A percentile compares a stretch with the other conserved stretches of the same genome.
phyloP scores from a whole-genome alignment of 2,797 vertebrate species.

The Arnoldichthys spilopterus region DNA sequence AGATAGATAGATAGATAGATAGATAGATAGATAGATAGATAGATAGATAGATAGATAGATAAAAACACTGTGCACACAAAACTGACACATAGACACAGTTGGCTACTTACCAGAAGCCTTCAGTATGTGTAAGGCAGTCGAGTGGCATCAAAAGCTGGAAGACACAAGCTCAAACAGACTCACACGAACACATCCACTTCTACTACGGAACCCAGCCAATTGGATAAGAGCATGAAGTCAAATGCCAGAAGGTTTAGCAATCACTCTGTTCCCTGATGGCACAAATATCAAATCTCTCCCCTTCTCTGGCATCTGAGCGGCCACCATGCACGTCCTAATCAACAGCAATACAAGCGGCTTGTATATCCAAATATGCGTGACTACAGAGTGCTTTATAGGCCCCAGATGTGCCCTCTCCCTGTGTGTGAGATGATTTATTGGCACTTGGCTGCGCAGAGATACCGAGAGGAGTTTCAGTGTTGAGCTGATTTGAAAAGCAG shows the following conservation, averaged over 20 bases:
- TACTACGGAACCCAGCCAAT: constrained; percentile 58
- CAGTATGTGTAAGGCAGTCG: constrained; percentile 32
- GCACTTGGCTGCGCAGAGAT: constrained; percentile 69
- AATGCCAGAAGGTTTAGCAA: constrained; percentile 67
- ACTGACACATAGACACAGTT: constrained; percentile 33
- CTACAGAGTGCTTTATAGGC: constrained; percentile 71
- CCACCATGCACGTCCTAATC: constrained; percentile 66
- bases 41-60: background rate
- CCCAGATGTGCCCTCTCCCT: constrained; percentile 73
- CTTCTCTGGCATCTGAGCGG: constrained; percentile 45
- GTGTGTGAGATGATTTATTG: constrained; percentile 75
- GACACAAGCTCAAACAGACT: constrained; percentile 29
- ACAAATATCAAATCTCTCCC: constrained; percentile 53
- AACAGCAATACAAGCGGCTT: constrained; percentile 65
- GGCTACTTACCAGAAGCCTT: background rate
- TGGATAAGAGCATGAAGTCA: constrained; percentile 60
- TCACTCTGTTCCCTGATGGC: constrained; percentile 68
- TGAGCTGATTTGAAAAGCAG: constrained; percentile 78
- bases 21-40: too few relatives aligned
- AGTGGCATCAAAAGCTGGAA: constrained; percentile 24
- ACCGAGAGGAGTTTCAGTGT: constrained; percentile 67
- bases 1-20: too few relatives aligned
- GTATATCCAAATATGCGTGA: constrained; percentile 73
- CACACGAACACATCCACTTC: constrained; percentile 39
- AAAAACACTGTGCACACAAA: constrained; percentile 3